These are phyloP conservation scores for Drosophila seclusa DNA, from an alignment of 2,888 invertebrate species.

Conservation along the genomic window DNA sequence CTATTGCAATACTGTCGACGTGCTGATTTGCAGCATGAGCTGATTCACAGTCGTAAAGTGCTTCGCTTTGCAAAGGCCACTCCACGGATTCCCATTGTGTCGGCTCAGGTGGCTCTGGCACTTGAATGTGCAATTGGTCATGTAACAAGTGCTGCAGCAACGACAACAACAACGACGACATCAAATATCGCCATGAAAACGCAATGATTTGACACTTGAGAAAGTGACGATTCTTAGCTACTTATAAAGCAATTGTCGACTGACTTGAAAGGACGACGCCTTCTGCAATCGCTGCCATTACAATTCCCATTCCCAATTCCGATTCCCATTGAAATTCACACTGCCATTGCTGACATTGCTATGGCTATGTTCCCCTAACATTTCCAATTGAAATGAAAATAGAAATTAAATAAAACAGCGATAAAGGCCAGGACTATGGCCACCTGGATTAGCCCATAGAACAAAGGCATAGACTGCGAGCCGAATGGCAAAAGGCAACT, in stretches of 20 bases:
- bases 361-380: constrained; percentile 24
- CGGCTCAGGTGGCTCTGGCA: constrained; percentile 47
- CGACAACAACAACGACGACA: constrained; percentile 18
- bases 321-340: background rate
- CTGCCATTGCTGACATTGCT: constrained; percentile 13
- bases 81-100: constrained; percentile 43
- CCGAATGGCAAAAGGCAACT: constrained; percentile 1
- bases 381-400: constrained; percentile 67
- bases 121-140: constrained; percentile 76
- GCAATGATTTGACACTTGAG: constrained; percentile 72
- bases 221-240: constrained; percentile 48
- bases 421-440: constrained; percentile 54
- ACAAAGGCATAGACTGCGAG: constrained; percentile 30
- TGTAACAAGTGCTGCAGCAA: constrained; percentile 55
- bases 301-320: background rate
- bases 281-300: constrained; percentile 9
- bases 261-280: constrained; percentile 47
- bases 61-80: constrained; percentile 15
- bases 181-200: constrained; percentile 34
- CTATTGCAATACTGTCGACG: constrained; percentile 22
- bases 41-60: constrained; percentile 32
- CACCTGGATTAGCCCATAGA: constrained; percentile 73
- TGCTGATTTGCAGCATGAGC: constrained; percentile 49
- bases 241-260: constrained; percentile 57
- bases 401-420: constrained; percentile 70